Base-by-base conservation (phyloP, 2,888 invertebrate genomes). In the Buathra laborator region DNA sequence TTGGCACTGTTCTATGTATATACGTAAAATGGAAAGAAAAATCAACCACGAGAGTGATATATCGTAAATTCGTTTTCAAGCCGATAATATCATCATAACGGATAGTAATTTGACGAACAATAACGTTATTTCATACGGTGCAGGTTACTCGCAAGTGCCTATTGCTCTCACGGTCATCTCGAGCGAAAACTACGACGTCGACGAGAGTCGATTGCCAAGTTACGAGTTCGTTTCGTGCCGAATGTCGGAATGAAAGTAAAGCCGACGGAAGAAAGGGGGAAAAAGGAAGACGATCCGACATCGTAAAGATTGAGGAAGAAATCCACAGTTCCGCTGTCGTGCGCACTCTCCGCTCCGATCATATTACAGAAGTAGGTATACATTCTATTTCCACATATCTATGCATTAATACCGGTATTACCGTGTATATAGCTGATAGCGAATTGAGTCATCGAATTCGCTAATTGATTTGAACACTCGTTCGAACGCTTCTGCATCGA, bases 81-180 rank as follows among this genome's bases (percentile, higher is more conserved):
- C 7, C 37, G 70, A 37, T 64, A 53, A 79, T 76, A 80, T 37
- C 51, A 12, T 74, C 46, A 64, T 81, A 37, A 81, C 77, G 81
- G 56, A 53, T 29, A 51, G 67, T 74, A 78, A 81, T 81, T 74
- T 68, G 44, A 44, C 64, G 77, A 84, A 59, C 37, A 70, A 77
- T 77, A 72, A 64, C 64, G 32, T 81, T 84, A 59, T 81, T 84
- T 37, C 77, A 46, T 62, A 74, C 72, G 71, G 59, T 67, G 12
- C 56, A n/a, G 43, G 32, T 19, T 12, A 5, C 24, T 74, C 37
- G 12, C 32, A 7, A 48, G 43, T 51, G 32, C 44, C 67, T 67
- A 46, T 53, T 51, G 48, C 66, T 19, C 59, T 29, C 43, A 48
- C 37, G 53, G 29, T 43, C 14, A 71, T 76, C 48, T 67, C 62